Evolutionary conservation across 2,888 invertebrate genomes (phyloP).

Genomic region (Erpobdella octoculata): DNA sequence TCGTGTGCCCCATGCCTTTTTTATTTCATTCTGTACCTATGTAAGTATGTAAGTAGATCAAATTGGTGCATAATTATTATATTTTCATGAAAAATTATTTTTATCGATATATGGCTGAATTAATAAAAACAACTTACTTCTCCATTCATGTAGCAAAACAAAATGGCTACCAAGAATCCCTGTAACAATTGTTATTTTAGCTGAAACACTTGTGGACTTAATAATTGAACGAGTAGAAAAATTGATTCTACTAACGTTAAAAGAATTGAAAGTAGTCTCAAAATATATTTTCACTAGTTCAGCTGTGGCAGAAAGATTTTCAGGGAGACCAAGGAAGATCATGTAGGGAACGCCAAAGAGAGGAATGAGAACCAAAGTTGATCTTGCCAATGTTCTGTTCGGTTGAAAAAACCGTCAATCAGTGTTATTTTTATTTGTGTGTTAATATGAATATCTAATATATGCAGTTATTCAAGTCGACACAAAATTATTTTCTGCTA

Average conservation of each 20-base stretch:
- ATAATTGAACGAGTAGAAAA: no score
- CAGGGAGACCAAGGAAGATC: slow-evolving; percentile 59
- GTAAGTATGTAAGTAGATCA: not conserved
- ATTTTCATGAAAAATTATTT: not conserved
- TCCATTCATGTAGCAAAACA: slow-evolving; percentile 65
- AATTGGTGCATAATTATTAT: not conserved
- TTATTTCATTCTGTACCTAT: slow-evolving; percentile 39
- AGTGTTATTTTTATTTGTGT: no score
- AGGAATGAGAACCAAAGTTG: slow-evolving; percentile 64
- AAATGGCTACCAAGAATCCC: slow-evolving; percentile 65
- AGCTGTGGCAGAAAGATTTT: slow-evolving; percentile 53
- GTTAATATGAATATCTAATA: no score
- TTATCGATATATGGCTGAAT: not conserved
- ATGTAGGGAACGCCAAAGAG: slow-evolving; percentile 66
- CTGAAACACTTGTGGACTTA: no score
- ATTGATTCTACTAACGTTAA: slow-evolving; percentile 58
- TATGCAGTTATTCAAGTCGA: no score
- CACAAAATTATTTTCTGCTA: no score
- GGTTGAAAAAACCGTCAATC: not conserved
- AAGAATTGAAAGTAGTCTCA: slow-evolving; percentile 64
- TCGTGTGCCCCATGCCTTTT: not conserved
- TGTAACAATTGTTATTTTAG: slow-evolving; percentile 45
- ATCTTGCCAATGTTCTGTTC: slow-evolving; percentile 62
- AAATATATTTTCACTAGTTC: slow-evolving; percentile 62
- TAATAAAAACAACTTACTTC: slow-evolving; percentile 55